Evolutionary conservation across 2,888 invertebrate species (phyloP).

Genomic region (Automeris io): DNA sequence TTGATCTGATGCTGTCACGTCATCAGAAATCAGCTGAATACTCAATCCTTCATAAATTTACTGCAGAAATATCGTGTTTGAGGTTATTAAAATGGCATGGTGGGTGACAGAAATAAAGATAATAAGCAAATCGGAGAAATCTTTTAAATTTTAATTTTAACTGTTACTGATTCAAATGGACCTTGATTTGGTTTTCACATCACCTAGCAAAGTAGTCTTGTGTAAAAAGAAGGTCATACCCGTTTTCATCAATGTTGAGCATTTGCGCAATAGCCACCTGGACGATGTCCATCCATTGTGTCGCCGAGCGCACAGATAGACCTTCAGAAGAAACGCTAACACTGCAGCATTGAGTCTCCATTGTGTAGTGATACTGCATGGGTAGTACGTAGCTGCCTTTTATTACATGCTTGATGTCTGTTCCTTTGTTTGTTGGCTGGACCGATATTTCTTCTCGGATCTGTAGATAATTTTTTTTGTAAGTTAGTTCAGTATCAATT

Average conservation of each 20-base stretch:
- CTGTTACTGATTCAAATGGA: too few species aligned
- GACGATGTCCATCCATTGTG: constrained; percentile 80
- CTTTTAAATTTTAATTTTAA: too few species aligned
- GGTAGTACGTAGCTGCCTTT: constrained; percentile 76
- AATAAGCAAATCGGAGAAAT: too few species aligned
- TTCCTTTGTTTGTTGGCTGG: constrained; percentile 46
- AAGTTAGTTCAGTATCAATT: not conserved
- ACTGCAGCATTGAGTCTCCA: constrained; percentile 83
- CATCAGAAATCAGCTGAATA: too few species aligned
- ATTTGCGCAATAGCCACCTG: constrained; percentile 75
- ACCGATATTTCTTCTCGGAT: constrained; percentile 45
- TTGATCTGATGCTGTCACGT: too few species aligned
- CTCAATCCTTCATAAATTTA: too few species aligned
- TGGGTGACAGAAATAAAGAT: too few species aligned
- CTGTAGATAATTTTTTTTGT: constrained; percentile 23
- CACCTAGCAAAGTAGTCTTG: too few species aligned
- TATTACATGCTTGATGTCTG: constrained; percentile 64
- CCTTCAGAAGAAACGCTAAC: constrained; percentile 33
- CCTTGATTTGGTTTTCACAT: too few species aligned
- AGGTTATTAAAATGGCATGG: too few species aligned
- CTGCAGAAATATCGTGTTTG: too few species aligned
- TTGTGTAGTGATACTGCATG: constrained; percentile 85
- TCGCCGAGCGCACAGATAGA: constrained; percentile 61
- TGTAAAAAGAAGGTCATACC: constrained; percentile 70
- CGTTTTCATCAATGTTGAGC: constrained; percentile 76